These are phyloP conservation scores for Drosophila willistoni DNA, from an alignment of 1,140 invertebrate species.

Conservation along the genomic window DNA sequence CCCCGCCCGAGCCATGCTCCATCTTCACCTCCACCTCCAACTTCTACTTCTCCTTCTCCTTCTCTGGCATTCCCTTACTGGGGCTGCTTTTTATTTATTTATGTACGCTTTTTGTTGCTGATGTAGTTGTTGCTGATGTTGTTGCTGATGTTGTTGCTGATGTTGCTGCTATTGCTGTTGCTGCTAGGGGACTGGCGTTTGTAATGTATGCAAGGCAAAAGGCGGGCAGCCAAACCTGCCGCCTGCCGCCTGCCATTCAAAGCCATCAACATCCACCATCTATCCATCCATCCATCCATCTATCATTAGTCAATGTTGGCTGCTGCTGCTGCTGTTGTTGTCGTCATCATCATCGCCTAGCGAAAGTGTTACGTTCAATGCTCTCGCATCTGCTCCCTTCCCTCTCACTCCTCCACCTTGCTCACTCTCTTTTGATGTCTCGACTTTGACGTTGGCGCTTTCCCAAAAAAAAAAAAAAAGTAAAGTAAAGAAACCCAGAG, in stretches of 20 bases:
- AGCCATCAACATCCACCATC: constrained; percentile 60
- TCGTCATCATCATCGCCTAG: constrained; percentile 32
- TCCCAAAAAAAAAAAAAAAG: constrained; percentile 59
- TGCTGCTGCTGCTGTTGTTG: constrained; percentile 26
- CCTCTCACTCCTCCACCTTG: not conserved
- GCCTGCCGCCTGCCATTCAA: constrained; percentile 77
- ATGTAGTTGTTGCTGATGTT: constrained; percentile 30
- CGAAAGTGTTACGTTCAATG: constrained; percentile 81
- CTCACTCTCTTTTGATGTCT: constrained; percentile 18
- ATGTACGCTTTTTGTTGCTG: constrained; percentile 64
- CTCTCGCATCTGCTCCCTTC: constrained; percentile 37
- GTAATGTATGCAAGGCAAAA: constrained; percentile 67
- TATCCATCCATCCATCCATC: constrained; percentile 38
- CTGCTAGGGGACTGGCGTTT: constrained; percentile 32
- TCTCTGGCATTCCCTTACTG: constrained; percentile 15
- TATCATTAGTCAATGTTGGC: constrained; percentile 74
- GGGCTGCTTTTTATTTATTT: constrained; percentile 70
- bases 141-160: not conserved
- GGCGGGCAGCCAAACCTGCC: constrained; percentile 62
- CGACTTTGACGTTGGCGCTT: constrained; percentile 66
- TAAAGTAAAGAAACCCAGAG: constrained; percentile 9
- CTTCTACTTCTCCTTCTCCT: constrained; percentile 22
- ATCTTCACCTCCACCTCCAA: not conserved
- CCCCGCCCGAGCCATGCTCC: not conserved
- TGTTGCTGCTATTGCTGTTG: not conserved